Percentiles rank a stretch among this genome's conserved stretches.
phyloP scores from a whole-genome alignment of 2,888 invertebrate species.

The Lydus trimaculatus region DNA sequence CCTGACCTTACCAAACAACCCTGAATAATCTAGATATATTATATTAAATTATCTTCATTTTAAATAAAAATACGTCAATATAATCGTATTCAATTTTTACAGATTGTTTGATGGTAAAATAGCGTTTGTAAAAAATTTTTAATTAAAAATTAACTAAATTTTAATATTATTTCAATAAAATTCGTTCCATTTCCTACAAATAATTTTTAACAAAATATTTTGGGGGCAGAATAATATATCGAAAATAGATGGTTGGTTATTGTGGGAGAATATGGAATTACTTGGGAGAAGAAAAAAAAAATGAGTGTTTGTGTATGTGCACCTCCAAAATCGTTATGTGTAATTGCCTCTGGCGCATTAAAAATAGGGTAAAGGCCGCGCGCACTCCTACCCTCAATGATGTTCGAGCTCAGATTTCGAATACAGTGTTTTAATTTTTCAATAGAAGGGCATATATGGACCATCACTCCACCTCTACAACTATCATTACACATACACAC shows the following conservation, averaged over 20 bases:
- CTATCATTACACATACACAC: neutral
- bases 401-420: conserved; percentile 29
- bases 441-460: conserved; percentile 16
- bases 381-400: conserved; percentile 27
- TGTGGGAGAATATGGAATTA: conserved; percentile 10
- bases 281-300: conserved; percentile 25
- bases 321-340: conserved; percentile 23
- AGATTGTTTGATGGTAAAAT: conserved; percentile 35
- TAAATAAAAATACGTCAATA: conserved; percentile 35
- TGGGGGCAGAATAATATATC: conserved; percentile 1
- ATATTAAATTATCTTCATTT: conserved; percentile 39
- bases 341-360: conserved; percentile 25
- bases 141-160: neutral
- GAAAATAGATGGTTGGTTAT: neutral
- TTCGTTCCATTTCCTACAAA: neutral
- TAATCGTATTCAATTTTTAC: conserved; percentile 35
- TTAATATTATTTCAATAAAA: neutral
- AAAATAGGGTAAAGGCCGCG: conserved; percentile 32
- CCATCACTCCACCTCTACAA: conserved; percentile 9
- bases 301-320: conserved; percentile 20
- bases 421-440: conserved; percentile 33
- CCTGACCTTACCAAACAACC: conserved; percentile 32
- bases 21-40: conserved; percentile 42
- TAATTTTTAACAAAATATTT: neutral
- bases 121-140: conserved; percentile 21